Base-by-base conservation (phyloP, 2,888 invertebrate genomes). In the Oscheius myriophilus region DNA sequence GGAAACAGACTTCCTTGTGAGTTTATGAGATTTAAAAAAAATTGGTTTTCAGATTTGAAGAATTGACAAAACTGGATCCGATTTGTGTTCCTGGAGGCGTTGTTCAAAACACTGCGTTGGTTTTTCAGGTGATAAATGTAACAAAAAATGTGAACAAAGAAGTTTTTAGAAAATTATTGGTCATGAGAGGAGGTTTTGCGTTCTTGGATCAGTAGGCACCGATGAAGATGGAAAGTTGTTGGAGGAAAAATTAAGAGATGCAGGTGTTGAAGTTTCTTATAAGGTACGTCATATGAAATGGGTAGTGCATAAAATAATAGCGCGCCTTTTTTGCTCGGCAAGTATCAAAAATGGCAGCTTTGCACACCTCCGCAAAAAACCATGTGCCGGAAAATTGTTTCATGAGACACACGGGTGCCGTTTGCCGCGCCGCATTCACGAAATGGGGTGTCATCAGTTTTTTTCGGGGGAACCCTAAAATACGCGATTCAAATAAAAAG, bases 31-130 rank as follows among this genome's bases (percentile, higher is more conserved):
- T 55, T 62, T 51, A 26, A 14, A 4, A 63, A 23, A 21, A 57
- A 18, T 23, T 18, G 26, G n/a, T 33, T 42, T 42, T 86, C 86
- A 80, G 89, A 83, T 89, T 93, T 85, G 90, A 91, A 67, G 95
- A 96, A 84, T 90, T 96, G 61, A 90, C 92, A 16, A 90, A 91
- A 84, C 92, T 90, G 82, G 89, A 91, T 49, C 93, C 94, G 0
- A 93, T 94, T 70, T 97, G 92, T 87, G 92, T 93, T 69, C 96
- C 97, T 2, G 98, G 97, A 18, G 96, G 96, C 69, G 93, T 96
- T 45, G 93, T 93, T 0, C 95, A 96, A 88, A 98, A 97, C 88
- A 90, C 94, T 23, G 89, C 96, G 78, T 90, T 96, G 79, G 93
- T 95, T 0, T 93, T 92, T 12, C 91, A 91, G 88, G 91, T 91